Base-by-base conservation (phyloP, 2,113 vertebrate genomes). In the Bagarius yarrelli region DNA sequence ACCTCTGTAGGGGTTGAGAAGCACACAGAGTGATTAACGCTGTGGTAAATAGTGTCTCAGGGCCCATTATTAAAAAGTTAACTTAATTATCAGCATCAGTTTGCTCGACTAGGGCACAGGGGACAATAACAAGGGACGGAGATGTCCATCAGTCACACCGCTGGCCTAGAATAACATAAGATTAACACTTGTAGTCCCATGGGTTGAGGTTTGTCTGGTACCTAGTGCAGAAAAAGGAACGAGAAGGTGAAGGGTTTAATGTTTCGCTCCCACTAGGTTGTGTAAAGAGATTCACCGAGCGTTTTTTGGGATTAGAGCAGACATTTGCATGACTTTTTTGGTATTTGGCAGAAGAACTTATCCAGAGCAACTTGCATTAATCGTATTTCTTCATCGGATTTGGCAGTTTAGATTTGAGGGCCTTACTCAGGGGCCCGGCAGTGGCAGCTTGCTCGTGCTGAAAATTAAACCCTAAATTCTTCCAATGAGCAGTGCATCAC, bases 71-170 rank as follows among this genome's bases (percentile, higher is more conserved):
- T 88, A 83, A 82, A 85, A 84, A 86, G 78, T 30, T 14, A 59
- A 64, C 61, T 74, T 84, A 87, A 87, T 88, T 84, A 81, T 71
- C 78, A 47, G 73, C 71, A 83, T 87, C 67, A 30, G 81, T 85
- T 85, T 84, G 80, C 79, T 53, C 55, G 71, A 78, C 83, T 72
- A 85, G 83, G 79, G 76, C 61, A 66, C 53, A 25, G 50, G 44
- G 83, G 81, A 87, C 83, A 75, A 79, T 83, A 85, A 83, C 72
- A 36, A 44, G 50, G 66, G 81, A 71, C 70, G 59, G 70, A 74
- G 76, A 59, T 19, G 63, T 79, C 60, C 66, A 25, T 67, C 32
- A 55, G 63, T 67, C 63, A 66, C 61, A 18, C 79, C 52, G 23
- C 19, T 63, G 69, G 30, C 53, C 16, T n/a, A 78, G 63, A 83